phyloP scores from a whole-genome alignment of 2,113 vertebrate genomes.

The Mesoclemmys tuberculata region DNA sequence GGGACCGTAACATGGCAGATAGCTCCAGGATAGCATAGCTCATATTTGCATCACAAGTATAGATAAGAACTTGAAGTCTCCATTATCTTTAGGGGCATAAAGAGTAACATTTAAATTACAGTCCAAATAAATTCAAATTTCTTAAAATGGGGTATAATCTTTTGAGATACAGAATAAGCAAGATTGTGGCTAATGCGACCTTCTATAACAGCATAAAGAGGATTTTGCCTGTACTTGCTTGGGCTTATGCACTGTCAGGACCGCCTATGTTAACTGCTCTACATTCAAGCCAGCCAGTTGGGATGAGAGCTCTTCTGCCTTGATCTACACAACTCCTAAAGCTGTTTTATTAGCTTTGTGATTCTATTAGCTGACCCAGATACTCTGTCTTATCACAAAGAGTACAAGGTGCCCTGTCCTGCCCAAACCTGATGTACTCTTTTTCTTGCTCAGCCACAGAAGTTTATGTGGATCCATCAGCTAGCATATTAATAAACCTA shows the following conservation, averaged over 20 bases:
- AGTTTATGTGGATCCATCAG: not conserved
- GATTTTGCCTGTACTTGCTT: not conserved
- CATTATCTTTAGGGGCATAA: rapidly evolving
- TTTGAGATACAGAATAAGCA: rapidly evolving
- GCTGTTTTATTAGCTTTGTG: not conserved
- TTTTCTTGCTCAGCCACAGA: too few species aligned
- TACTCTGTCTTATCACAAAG: not conserved
- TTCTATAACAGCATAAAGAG: not conserved
- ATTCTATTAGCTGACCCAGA: not conserved
- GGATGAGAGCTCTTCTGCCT: not conserved
- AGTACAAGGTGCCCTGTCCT: not conserved
- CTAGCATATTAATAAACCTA: not conserved
- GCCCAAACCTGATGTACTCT: not conserved
- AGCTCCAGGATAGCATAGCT: not conserved
- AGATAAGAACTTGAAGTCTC: not conserved
- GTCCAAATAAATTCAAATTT: not conserved
- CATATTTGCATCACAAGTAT: not conserved
- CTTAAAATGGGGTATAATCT: not conserved
- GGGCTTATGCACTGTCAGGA: not conserved
- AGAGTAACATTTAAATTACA: not conserved
- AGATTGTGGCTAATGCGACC: not conserved
- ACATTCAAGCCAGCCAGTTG: not conserved
- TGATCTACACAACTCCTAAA: not conserved
- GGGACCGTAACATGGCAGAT: not conserved
- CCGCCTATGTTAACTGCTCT: rapidly evolving